phyloP scores from a whole-genome alignment of 35 echinoderm and acorn worm genomes.

The Apostichopus californicus region DNA sequence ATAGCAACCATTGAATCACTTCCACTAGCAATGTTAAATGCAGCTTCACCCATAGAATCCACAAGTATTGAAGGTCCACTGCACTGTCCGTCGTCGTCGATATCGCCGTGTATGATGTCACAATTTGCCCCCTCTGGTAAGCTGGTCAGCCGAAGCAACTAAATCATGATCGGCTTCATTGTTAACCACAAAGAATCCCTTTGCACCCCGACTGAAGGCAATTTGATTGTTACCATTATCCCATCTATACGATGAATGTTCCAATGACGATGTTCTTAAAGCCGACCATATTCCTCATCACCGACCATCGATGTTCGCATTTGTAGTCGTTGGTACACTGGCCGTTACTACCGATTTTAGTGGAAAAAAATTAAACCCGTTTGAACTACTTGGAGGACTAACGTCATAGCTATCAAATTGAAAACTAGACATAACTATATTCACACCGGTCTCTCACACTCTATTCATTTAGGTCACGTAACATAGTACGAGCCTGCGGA shows the following conservation, averaged over 20 bases:
- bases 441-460: slow-evolving; percentile 30
- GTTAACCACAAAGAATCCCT: slow-evolving; percentile 75
- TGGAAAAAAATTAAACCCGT: slow-evolving; percentile 27
- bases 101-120: slow-evolving; percentile 68
- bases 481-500: no score
- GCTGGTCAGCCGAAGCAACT: slow-evolving; percentile 35
- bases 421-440: slow-evolving; percentile 87
- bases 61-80: slow-evolving; percentile 46
- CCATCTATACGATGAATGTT: slow-evolving; percentile 54
- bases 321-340: slow-evolving; percentile 73
- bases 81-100: background rate
- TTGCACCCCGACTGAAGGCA: slow-evolving; percentile 68
- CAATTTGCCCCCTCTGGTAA: slow-evolving; percentile 74
- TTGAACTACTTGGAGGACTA: slow-evolving; percentile 57
- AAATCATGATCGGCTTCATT: slow-evolving; percentile 20
- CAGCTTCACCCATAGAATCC: slow-evolving; percentile 17
- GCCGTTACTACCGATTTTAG: slow-evolving; percentile 40
- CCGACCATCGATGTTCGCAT: slow-evolving; percentile 85
- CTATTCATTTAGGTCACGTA: no score
- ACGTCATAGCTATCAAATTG: slow-evolving; percentile 45
- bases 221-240: slow-evolving; percentile 71
- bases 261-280: slow-evolving; percentile 57
- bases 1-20: slow-evolving; percentile 62
- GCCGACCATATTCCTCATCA: slow-evolving; percentile 72
- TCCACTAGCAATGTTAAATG: slow-evolving; percentile 46